A percentile compares a stretch with the other conserved stretches of the same genome.
Conservation (phyloP, 2,888 invertebrate genomes). For the Leptinotarsa peninsularis region DNA sequence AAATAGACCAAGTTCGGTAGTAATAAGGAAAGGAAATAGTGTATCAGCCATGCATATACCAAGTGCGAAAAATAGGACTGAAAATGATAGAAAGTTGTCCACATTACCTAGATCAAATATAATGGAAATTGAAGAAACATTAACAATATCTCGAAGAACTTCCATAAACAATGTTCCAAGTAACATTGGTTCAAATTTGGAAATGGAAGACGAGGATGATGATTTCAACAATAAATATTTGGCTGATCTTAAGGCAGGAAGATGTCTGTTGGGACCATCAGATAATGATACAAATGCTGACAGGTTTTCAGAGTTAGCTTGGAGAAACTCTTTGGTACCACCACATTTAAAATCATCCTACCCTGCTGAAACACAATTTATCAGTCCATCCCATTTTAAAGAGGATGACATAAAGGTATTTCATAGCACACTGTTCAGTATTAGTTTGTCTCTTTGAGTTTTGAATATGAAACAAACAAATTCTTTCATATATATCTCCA, state of each 20-base stretch:
- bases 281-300: slow-evolving; percentile 58
- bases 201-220: slow-evolving; percentile 87
- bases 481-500: too few species aligned
- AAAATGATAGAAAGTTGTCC: slow-evolving; percentile 32
- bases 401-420: slow-evolving; percentile 78
- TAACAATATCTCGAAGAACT: slow-evolving; percentile 56
- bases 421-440: neutral
- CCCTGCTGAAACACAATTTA: slow-evolving; percentile 83
- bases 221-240: slow-evolving; percentile 88
- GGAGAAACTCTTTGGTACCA: slow-evolving; percentile 85
- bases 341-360: slow-evolving; percentile 88
- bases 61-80: neutral
- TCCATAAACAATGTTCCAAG: slow-evolving; percentile 45
- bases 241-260: slow-evolving; percentile 74
- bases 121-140: slow-evolving; percentile 52
- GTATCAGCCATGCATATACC: slow-evolving; percentile 33
- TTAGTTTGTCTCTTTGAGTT: neutral
- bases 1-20: slow-evolving; percentile 6
- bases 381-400: slow-evolving; percentile 68
- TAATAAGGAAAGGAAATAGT: slow-evolving; percentile 40
- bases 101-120: slow-evolving; percentile 38
- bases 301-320: slow-evolving; percentile 78
- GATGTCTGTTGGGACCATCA: slow-evolving; percentile 61
- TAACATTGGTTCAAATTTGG: slow-evolving; percentile 35
- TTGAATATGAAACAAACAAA: too few species aligned